Conservation (phyloP, 2,797 vertebrate species). For the Acanthis flammea region DNA sequence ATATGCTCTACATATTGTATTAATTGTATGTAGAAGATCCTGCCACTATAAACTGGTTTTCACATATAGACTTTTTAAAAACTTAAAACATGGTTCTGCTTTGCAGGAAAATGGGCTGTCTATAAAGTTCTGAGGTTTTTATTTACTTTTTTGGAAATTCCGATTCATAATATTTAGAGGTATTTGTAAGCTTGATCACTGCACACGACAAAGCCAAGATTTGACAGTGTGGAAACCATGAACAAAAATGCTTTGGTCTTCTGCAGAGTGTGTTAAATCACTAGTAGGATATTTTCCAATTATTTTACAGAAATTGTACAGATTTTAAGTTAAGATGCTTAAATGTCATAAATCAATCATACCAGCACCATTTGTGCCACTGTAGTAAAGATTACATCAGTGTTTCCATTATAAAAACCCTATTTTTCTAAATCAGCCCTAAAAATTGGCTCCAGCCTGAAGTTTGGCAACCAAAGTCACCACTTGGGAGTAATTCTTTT, state of each 20-base stretch:
- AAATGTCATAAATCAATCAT: conserved; percentile 32
- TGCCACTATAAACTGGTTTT: not conserved
- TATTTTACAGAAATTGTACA: conserved; percentile 8
- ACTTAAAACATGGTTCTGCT: not conserved
- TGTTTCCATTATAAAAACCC: conserved; percentile 24
- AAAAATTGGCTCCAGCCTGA: conserved; percentile 58
- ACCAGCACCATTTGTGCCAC: conserved; percentile 40
- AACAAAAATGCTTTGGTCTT: conserved; percentile 6
- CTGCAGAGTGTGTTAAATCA: not conserved
- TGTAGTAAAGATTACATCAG: conserved; percentile 55
- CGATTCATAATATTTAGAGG: not conserved
- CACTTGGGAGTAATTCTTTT: conserved; percentile 71
- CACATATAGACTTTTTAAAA: not conserved
- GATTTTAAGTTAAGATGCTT: conserved; percentile 32
- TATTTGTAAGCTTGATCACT: not conserved
- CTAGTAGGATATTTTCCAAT: not conserved
- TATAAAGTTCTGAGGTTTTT: not conserved
- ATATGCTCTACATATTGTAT: conserved; percentile 15
- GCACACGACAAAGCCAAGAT: not conserved
- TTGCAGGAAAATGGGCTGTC: not conserved
- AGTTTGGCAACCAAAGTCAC: conserved; percentile 58
- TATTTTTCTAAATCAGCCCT: conserved; percentile 56
- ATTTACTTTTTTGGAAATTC: not conserved
- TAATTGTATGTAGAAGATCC: conserved; percentile 1
- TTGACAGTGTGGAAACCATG: conserved; percentile 2